Evolutionary conservation across 2,113 vertebrate species (phyloP).

Genomic region (Platycercus adscitus): DNA sequence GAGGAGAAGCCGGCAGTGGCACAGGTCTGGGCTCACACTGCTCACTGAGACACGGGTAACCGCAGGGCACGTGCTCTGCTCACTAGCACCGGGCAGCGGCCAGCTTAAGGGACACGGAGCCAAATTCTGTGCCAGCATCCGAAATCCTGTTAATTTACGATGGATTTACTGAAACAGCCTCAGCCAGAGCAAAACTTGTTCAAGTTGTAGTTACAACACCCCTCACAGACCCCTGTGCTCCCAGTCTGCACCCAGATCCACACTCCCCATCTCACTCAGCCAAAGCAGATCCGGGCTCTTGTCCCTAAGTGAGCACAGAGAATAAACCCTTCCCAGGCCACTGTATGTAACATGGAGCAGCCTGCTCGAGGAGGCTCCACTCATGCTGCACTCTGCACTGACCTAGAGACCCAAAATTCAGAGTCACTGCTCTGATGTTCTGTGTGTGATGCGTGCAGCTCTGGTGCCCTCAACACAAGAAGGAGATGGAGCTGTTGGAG

Average conservation of each 20-base stretch:
- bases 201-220: neutral
- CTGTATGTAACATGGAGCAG: neutral
- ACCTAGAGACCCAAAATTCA: neutral
- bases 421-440: neutral
- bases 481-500: neutral
- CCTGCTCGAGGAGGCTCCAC: neutral
- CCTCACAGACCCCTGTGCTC: neutral
- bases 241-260: neutral
- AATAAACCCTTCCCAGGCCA: neutral
- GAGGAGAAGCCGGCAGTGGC: neutral
- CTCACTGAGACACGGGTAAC: neutral
- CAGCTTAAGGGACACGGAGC: neutral
- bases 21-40: neutral
- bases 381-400: neutral
- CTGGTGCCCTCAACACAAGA: neutral
- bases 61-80: neutral
- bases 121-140: neutral
- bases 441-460: neutral
- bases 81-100: neutral
- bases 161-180: neutral
- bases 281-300: neutral
- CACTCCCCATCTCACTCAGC: neutral
- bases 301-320: neutral
- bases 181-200: neutral
- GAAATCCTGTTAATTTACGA: neutral